Evolutionary conservation across 2,888 invertebrate species (phyloP).

Genomic region (Serrognathus titanus): DNA sequence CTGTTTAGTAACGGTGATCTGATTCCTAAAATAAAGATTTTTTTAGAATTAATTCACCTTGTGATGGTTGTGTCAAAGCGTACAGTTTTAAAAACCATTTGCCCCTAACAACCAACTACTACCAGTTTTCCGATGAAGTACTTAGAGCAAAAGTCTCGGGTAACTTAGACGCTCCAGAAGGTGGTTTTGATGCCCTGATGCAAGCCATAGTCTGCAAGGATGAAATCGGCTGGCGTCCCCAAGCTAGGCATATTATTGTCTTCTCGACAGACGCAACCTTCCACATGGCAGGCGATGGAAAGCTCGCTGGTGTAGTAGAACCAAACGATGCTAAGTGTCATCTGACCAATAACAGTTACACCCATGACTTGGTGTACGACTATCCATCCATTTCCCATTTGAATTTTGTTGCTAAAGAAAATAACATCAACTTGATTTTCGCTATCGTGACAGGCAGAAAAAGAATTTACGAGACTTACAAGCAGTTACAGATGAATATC

Average conservation of each 20-base stretch:
- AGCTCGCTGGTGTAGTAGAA: conserved; percentile 62
- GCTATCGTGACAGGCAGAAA: conserved; percentile 54
- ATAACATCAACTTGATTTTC: conserved; percentile 76
- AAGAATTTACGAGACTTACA: conserved; percentile 46
- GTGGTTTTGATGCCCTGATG: conserved; percentile 84
- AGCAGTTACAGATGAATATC: conserved; percentile 57
- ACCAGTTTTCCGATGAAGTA: conserved; percentile 48
- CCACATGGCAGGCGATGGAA: conserved; percentile 78
- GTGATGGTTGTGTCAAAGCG: conserved; percentile 48
- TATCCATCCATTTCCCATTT: conserved; percentile 76
- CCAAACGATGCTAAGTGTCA: conserved; percentile 74
- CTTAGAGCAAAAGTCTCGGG: conserved; percentile 47
- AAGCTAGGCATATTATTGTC: conserved; percentile 68
- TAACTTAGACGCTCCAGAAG: conserved; percentile 62
- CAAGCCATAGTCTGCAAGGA: conserved; percentile 73
- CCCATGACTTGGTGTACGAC: conserved; percentile 59
- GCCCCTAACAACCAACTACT: conserved; percentile 58
- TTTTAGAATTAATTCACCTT: conserved; percentile 38
- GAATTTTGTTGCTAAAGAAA: conserved; percentile 59
- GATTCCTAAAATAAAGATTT: background rate
- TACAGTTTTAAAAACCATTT: conserved; percentile 78
- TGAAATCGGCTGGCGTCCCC: conserved; percentile 73
- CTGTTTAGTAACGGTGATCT: no score
- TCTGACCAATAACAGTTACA: conserved; percentile 56
- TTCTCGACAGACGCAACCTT: conserved; percentile 75